Evolutionary conservation across 2,797 vertebrate species (phyloP).

Genomic region (Neosilurus hyrtlii): DNA sequence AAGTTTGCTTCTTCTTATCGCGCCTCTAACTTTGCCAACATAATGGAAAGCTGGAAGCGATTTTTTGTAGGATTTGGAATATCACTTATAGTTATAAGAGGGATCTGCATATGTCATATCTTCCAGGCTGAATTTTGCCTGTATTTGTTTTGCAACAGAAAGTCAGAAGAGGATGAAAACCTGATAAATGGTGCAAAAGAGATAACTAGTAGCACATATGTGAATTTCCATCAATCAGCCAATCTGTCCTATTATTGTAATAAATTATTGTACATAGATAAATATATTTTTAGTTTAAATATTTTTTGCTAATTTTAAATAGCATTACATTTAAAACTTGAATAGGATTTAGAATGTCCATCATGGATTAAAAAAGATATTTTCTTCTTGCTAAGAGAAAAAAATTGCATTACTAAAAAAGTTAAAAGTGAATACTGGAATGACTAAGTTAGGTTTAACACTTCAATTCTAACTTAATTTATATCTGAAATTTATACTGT

Average conservation of each 20-base stretch:
- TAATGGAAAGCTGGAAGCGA: constrained; percentile 38
- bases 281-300: too few relatives aligned
- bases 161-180: not conserved
- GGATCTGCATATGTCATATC: constrained; percentile 29
- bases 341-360: not conserved
- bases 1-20: not conserved
- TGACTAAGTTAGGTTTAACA: not conserved
- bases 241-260: not conserved
- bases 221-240: not conserved
- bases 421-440: not conserved
- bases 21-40: not conserved
- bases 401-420: not conserved
- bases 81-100: constrained; percentile 12
- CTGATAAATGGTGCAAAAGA: not conserved
- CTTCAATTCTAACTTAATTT: not conserved
- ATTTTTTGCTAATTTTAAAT: not conserved
- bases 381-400: not conserved
- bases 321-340: not conserved
- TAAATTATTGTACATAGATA: not conserved
- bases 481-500: not conserved
- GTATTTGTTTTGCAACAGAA: not conserved
- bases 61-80: constrained; percentile 33
- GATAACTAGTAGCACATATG: not conserved
- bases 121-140: constrained; percentile 34
- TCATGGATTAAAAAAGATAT: not conserved